These are phyloP conservation scores for Apolygus lucorum DNA, from an alignment of 1,140 invertebrate genomes.

Conservation along the genomic window DNA sequence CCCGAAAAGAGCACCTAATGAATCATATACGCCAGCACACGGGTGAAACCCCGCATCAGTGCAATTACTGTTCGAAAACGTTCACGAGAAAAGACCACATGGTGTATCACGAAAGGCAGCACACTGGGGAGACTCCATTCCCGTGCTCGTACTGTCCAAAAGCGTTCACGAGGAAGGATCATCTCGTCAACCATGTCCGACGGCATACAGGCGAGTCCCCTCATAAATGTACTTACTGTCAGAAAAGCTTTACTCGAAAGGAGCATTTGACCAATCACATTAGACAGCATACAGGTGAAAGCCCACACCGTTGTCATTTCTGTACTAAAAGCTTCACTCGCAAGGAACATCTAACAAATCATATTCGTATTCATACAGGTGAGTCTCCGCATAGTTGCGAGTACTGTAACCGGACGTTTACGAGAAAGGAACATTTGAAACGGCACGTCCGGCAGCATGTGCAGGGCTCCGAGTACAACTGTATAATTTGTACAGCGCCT, in stretches of 20 bases:
- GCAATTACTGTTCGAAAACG: slow-evolving; percentile 73
- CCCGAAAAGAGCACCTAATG: slow-evolving; percentile 68
- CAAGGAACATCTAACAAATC: slow-evolving; percentile 85
- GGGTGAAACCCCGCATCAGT: slow-evolving; percentile 76
- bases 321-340: slow-evolving; percentile 72
- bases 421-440: slow-evolving; percentile 69
- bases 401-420: slow-evolving; percentile 71
- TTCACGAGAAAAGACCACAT: slow-evolving; percentile 75
- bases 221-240: slow-evolving; percentile 46
- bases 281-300: slow-evolving; percentile 63
- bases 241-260: slow-evolving; percentile 56
- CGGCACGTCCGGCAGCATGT: slow-evolving; percentile 82
- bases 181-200: slow-evolving; percentile 65
- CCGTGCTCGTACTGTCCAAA: slow-evolving; percentile 72
- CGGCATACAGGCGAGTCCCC: slow-evolving; percentile 60
- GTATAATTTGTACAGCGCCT: slow-evolving; percentile 75
- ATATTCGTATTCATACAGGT: slow-evolving; percentile 66
- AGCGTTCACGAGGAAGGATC: slow-evolving; percentile 72
- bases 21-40: slow-evolving; percentile 66
- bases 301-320: slow-evolving; percentile 52
- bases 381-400: slow-evolving; percentile 74
- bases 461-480: slow-evolving; percentile 76
- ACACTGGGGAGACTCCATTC: slow-evolving; percentile 73
- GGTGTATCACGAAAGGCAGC: slow-evolving; percentile 71
- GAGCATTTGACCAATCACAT: slow-evolving; percentile 57